Percentiles rank a stretch among this genome's conserved stretches.
phyloP scores from a whole-genome alignment of 2,888 invertebrate species.

The Drosophila ustulata region DNA sequence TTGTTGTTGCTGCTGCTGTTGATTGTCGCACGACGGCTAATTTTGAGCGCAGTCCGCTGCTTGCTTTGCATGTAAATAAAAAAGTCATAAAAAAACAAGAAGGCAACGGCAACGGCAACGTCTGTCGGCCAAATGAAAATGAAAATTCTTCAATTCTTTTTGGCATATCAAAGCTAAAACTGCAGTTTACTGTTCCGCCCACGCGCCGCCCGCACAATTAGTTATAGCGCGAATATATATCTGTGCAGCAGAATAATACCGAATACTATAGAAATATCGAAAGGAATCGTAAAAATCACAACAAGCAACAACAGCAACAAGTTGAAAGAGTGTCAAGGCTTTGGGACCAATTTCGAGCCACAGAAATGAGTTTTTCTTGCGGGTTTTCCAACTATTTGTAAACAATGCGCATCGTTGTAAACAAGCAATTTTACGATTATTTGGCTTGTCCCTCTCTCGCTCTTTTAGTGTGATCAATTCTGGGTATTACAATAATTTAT shows the following conservation, averaged over 20 bases:
- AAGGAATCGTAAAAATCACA: slow-evolving; percentile 31
- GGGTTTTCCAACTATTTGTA: slow-evolving; percentile 67
- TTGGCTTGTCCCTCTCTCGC: slow-evolving; percentile 29
- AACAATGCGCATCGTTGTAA: slow-evolving; percentile 72
- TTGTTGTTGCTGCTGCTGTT: slow-evolving; percentile 43
- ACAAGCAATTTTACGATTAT: slow-evolving; percentile 60
- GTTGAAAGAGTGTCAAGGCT: slow-evolving; percentile 75
- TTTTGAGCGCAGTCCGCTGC: slow-evolving; percentile 49
- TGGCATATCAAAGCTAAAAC: slow-evolving; percentile 32
- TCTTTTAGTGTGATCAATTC: slow-evolving; percentile 67
- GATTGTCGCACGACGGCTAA: slow-evolving; percentile 64
- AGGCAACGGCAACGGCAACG: slow-evolving; percentile 1
- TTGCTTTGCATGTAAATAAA: slow-evolving; percentile 63
- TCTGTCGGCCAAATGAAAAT: slow-evolving; percentile 41
- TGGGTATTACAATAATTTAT: slow-evolving; percentile 71
- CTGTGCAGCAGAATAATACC: not conserved
- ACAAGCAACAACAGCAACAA: slow-evolving; percentile 8
- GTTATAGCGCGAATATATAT: slow-evolving; percentile 29
- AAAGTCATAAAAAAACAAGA: slow-evolving; percentile 53
- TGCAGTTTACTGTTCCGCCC: slow-evolving; percentile 51
- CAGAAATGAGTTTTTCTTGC: slow-evolving; percentile 56
- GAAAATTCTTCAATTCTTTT: slow-evolving; percentile 36
- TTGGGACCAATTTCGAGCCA: slow-evolving; percentile 57
- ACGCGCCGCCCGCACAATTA: slow-evolving; percentile 29
- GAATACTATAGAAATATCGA: slow-evolving; percentile 21